phyloP scores from a whole-genome alignment of 2,113 vertebrate species.

The Tautogolabrus adspersus region DNA sequence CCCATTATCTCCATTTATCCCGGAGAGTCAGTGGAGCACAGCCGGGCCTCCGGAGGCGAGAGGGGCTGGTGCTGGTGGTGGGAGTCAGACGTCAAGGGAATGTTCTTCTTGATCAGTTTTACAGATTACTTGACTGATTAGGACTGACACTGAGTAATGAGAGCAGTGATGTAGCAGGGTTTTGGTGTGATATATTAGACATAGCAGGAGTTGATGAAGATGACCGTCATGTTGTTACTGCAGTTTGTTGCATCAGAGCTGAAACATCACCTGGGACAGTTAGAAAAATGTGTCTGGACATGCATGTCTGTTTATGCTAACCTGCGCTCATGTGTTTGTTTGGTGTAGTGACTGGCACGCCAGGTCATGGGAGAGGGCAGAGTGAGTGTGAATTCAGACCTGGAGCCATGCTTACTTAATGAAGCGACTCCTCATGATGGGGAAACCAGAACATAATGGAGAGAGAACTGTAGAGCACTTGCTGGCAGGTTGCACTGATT shows the following conservation, averaged over 20 bases:
- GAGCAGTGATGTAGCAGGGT: slow-evolving; percentile 14
- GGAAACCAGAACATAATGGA: slow-evolving; percentile 65
- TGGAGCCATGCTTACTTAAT: slow-evolving; percentile 76
- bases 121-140: slow-evolving; percentile 67
- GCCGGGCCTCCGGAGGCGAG: slow-evolving; percentile 67
- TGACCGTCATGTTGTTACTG: slow-evolving; percentile 15
- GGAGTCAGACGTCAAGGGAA: slow-evolving; percentile 50
- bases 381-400: slow-evolving; percentile 73
- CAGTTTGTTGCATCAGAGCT: slow-evolving; percentile 17
- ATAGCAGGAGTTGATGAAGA: slow-evolving; percentile 18
- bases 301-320: slow-evolving; percentile 34
- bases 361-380: slow-evolving; percentile 82
- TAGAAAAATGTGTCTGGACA: slow-evolving; percentile 13
- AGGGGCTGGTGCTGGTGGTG: slow-evolving; percentile 52
- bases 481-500: slow-evolving; percentile 7
- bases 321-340: slow-evolving; percentile 11
- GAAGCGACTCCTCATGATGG: slow-evolving; percentile 61
- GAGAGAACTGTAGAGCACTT: slow-evolving; percentile 46
- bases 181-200: slow-evolving; percentile 11
- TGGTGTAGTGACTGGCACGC: slow-evolving; percentile 56
- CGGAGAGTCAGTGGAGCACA: slow-evolving; percentile 74
- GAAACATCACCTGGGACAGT: slow-evolving; percentile 27
- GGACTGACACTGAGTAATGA: slow-evolving; percentile 65
- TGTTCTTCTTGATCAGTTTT: slow-evolving; percentile 63
- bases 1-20: slow-evolving; percentile 80